Conservation (phyloP, 2,797 vertebrate species). For the Meda fulgida region DNA sequence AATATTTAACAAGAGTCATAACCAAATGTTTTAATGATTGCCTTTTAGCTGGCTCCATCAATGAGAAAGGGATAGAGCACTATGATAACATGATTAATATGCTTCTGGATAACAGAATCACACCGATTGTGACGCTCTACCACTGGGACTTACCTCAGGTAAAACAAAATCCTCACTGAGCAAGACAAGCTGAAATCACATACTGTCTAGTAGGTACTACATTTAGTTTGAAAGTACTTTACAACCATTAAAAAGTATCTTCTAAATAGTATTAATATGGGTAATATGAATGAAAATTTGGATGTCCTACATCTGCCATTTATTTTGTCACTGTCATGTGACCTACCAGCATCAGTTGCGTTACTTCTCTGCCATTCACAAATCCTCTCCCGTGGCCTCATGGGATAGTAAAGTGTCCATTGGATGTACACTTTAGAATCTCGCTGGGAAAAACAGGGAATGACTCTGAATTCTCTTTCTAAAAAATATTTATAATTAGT, state of each 20-base stretch:
- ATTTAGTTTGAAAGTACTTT: not conserved
- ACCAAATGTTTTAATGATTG: not conserved
- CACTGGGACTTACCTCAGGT: conserved; percentile 95
- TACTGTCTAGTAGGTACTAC: not conserved
- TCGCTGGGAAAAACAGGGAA: too few relatives aligned
- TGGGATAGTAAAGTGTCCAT: not conserved
- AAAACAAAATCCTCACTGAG: conserved; percentile 20
- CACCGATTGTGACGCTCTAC: conserved; percentile 87
- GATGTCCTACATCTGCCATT: not conserved
- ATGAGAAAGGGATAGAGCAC: conserved; percentile 86
- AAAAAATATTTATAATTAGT: too few relatives aligned
- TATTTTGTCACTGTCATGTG: not conserved
- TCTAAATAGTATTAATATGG: not conserved
- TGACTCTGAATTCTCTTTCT: too few relatives aligned
- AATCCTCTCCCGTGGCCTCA: not conserved
- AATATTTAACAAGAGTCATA: not conserved
- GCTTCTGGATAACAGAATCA: conserved; percentile 87
- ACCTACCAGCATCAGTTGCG: not conserved
- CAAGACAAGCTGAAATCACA: not conserved
- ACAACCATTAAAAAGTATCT: not conserved
- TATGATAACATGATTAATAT: conserved; percentile 85
- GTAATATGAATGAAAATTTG: not conserved
- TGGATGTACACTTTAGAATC: not conserved
- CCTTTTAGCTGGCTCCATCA: conserved; percentile 82
- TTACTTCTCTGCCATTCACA: not conserved